Conservation (phyloP, 2,888 invertebrate species). For the Lysandra coridon region DNA sequence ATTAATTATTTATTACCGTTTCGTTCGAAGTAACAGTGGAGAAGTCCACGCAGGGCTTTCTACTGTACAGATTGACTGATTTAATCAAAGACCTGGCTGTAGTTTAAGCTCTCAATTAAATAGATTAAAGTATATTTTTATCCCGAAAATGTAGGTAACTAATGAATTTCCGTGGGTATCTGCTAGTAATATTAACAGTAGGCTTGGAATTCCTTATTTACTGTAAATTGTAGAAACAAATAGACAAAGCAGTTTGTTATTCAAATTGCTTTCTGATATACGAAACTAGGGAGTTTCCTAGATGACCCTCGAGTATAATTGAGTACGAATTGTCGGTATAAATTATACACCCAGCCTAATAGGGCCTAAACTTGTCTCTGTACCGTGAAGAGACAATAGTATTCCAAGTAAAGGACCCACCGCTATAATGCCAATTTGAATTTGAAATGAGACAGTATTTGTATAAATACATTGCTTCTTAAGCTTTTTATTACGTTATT, state of each 20-base stretch:
- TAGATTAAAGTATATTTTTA: too few species aligned
- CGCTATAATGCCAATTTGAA: conserved; percentile 30
- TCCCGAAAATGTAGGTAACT: too few species aligned
- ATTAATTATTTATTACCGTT: too few species aligned
- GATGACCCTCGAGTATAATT: conserved; percentile 15
- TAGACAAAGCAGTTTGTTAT: conserved; percentile 1
- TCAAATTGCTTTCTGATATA: conserved; percentile 19
- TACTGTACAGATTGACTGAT: too few species aligned
- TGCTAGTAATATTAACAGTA: too few species aligned
- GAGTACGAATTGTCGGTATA: conserved; percentile 17
- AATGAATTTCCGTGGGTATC: too few species aligned
- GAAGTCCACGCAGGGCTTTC: too few species aligned
- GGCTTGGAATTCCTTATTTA: not conserved
- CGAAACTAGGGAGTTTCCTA: conserved; percentile 6
- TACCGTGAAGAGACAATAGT: conserved; percentile 19
- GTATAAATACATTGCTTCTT: conserved; percentile 31
- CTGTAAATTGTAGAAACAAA: not conserved
- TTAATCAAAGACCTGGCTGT: too few species aligned
- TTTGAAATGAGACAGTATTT: conserved; percentile 31
- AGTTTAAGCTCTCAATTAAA: too few species aligned
- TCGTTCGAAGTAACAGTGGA: too few species aligned
- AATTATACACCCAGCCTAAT: conserved; percentile 24
- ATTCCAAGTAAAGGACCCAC: conserved; percentile 32
- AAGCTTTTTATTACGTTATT: conserved; percentile 28
- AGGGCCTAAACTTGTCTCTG: conserved; percentile 12